Evolutionary conservation across 2,888 invertebrate species (phyloP).

Genomic region (Villa cingulata): DNA sequence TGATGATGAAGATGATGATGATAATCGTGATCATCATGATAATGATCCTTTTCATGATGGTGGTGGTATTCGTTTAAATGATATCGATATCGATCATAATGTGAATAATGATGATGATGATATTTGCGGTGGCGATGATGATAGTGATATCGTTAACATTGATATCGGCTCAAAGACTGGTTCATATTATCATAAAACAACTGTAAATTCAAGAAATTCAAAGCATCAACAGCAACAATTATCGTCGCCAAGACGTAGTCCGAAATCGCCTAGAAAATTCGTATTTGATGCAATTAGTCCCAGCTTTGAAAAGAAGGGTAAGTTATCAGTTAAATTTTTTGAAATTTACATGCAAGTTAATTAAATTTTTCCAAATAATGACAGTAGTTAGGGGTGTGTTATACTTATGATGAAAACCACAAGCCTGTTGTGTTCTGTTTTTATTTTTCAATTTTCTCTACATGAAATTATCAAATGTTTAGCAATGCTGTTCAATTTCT

Average conservation of each 20-base stretch:
- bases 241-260: conserved; percentile 33
- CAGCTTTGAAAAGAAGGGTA: conserved; percentile 15
- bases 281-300: conserved; percentile 40
- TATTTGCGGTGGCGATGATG: conserved; percentile 7
- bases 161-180: conserved; percentile 19
- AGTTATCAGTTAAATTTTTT: not conserved
- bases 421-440: too few relatives aligned
- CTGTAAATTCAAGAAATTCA: conserved; percentile 21
- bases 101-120: conserved; percentile 11
- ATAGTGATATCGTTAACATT: not conserved
- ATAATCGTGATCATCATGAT: not conserved
- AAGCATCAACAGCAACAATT: conserved; percentile 27
- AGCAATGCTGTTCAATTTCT: too few relatives aligned
- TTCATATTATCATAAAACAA: conserved; percentile 30
- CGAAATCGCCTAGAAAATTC: conserved; percentile 46
- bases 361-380: too few relatives aligned
- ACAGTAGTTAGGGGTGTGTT: too few relatives aligned
- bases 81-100: not conserved
- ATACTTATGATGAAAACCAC: too few relatives aligned
- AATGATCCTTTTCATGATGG: not conserved
- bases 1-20: conserved; percentile 15
- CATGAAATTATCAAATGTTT: too few relatives aligned
- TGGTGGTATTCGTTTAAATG: not conserved
- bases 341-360: too few relatives aligned
- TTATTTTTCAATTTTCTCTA: too few relatives aligned